phyloP scores from a whole-genome alignment of 2,797 vertebrate genomes.

The Sebastes hopkinsi region DNA sequence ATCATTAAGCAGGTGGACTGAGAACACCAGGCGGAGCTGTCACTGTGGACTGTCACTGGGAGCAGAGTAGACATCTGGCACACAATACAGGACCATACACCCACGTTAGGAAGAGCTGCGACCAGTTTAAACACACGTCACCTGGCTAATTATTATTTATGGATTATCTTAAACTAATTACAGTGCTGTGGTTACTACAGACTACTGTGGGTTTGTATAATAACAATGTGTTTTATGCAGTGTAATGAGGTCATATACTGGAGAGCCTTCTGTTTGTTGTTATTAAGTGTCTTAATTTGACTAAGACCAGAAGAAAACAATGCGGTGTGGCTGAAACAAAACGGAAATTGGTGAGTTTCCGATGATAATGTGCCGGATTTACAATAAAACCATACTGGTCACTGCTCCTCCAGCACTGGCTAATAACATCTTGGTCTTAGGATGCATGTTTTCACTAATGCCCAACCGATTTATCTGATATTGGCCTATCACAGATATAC shows the following conservation, averaged over 20 bases:
- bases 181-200: slow-evolving; percentile 7
- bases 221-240: background rate
- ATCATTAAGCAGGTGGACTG: slow-evolving; percentile 79
- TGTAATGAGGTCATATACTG: background rate
- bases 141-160: slow-evolving; percentile 58
- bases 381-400: background rate
- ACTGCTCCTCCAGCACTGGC: background rate
- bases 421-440: background rate
- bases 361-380: background rate
- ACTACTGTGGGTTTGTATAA: background rate
- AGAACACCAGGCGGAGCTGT: slow-evolving; percentile 68
- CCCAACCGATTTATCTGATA: background rate
- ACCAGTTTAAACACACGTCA: slow-evolving; percentile 41
- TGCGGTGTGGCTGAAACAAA: background rate
- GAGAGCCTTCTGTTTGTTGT: background rate
- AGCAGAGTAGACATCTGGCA: slow-evolving; percentile 74
- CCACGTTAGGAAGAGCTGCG: slow-evolving; percentile 49
- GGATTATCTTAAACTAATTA: slow-evolving; percentile 49
- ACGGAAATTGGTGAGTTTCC: background rate
- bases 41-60: slow-evolving; percentile 34
- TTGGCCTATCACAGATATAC: background rate
- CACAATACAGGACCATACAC: slow-evolving; percentile 59
- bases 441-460: background rate
- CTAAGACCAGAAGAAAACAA: background rate
- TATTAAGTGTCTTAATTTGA: background rate